Evolutionary conservation across 2,113 vertebrate species (phyloP).

Genomic region (Rhinolophus sinicus): DNA sequence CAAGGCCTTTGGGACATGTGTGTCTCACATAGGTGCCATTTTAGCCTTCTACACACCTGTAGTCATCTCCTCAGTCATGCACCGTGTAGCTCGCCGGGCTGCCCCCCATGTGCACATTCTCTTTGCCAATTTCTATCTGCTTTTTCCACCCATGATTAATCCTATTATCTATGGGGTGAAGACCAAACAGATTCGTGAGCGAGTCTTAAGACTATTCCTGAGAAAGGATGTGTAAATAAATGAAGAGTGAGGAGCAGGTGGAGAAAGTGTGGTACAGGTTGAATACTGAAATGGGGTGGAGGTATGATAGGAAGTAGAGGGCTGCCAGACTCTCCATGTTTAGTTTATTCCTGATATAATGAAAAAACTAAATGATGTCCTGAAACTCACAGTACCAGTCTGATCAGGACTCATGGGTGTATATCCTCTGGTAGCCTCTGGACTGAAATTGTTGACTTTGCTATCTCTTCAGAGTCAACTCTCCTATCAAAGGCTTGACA

Average conservation of each 20-base stretch:
- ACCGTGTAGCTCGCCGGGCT: constrained; percentile 38
- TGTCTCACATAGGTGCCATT: constrained; percentile 72
- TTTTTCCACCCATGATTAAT: constrained; percentile 77
- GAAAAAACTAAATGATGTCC: neutral
- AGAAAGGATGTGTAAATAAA: constrained; percentile 12
- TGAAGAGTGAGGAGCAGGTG: neutral
- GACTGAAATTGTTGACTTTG: neutral
- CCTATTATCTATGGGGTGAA: constrained; percentile 79
- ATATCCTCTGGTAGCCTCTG: neutral
- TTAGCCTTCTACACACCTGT: constrained; percentile 71
- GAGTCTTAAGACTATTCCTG: constrained; percentile 47
- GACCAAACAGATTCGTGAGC: constrained; percentile 71
- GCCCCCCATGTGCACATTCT: constrained; percentile 66
- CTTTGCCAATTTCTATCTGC: constrained; percentile 75
- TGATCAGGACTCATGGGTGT: neutral
- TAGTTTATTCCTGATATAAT: neutral
- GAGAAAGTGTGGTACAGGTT: neutral
- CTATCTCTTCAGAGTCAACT: neutral
- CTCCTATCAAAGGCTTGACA: neutral
- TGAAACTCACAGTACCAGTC: neutral
- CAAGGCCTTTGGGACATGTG: constrained; percentile 76
- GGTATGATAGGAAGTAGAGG: neutral
- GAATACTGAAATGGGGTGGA: neutral
- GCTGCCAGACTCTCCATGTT: neutral
- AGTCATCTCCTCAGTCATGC: constrained; percentile 73